Evolutionary conservation across 1,140 invertebrate genomes (phyloP).

Genomic region (Venustaconcha ellipsiformis): DNA sequence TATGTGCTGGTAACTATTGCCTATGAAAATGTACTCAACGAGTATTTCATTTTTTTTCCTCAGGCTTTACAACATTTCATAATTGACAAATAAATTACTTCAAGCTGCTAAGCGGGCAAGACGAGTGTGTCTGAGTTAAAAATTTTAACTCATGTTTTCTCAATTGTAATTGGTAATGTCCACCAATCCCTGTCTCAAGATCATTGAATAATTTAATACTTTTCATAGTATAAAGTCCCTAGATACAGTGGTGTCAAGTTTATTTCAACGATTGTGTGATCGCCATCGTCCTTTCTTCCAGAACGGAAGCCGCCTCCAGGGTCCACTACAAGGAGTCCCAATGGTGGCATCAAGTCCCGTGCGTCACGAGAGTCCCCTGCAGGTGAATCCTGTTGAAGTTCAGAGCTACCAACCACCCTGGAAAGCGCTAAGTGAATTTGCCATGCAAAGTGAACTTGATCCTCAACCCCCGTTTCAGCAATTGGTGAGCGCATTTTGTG

Average conservation of each 20-base stretch:
- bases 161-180: too few relatives aligned
- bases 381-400: conserved; percentile 78
- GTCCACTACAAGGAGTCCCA: conserved; percentile 88
- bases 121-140: too few relatives aligned
- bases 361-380: conserved; percentile 79
- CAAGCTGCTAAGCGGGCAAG: too few relatives aligned
- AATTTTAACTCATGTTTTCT: too few relatives aligned
- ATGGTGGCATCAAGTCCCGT: conserved; percentile 97
- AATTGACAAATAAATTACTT: too few relatives aligned
- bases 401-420: conserved; percentile 96
- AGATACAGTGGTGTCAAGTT: neutral
- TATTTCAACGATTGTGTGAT: conserved; percentile 1
- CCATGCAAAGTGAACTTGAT: conserved; percentile 92
- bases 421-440: conserved; percentile 96
- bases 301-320: conserved; percentile 89
- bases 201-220: neutral
- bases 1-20: too few relatives aligned
- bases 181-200: too few relatives aligned
- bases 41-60: too few relatives aligned
- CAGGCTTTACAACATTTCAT: too few relatives aligned
- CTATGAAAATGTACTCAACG: too few relatives aligned
- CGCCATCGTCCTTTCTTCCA: conserved; percentile 64
- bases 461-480: conserved; percentile 93
- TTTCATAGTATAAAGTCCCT: neutral
- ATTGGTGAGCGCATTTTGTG: conserved; percentile 79